These are phyloP conservation scores for Aphodius sticticus DNA, from an alignment of 2,888 invertebrate genomes.

Conservation along the genomic window DNA sequence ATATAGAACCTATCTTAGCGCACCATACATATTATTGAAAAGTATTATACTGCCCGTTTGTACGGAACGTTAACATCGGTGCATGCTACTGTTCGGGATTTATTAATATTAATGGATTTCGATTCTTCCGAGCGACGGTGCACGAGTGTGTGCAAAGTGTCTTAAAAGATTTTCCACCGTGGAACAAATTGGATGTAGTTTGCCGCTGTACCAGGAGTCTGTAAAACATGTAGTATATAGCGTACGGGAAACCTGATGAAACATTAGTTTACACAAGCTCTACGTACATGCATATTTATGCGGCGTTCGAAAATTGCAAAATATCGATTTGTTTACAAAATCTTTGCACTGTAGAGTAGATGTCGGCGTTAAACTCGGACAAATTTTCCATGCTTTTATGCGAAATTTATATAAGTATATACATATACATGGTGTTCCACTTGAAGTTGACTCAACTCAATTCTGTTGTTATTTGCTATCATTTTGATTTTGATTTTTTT, in stretches of 20 bases:
- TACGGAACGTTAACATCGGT: neutral
- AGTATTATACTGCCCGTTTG: neutral
- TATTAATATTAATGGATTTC: constrained; percentile 4
- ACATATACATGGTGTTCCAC: too few relatives aligned
- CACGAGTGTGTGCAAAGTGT: neutral
- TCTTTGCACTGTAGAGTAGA: neutral
- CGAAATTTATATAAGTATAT: too few relatives aligned
- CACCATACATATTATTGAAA: neutral
- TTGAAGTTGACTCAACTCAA: too few relatives aligned
- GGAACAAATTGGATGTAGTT: constrained; percentile 4
- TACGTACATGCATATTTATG: neutral
- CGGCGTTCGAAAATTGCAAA: neutral
- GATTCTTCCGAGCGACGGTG: neutral
- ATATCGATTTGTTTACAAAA: neutral
- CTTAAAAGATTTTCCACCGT: neutral
- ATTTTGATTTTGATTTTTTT: too few relatives aligned
- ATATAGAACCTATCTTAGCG: neutral
- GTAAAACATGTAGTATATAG: neutral
- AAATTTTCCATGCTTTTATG: too few relatives aligned
- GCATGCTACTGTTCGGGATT: neutral
- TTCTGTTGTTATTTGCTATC: too few relatives aligned
- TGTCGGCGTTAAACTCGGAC: neutral
- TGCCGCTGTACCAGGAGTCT: neutral
- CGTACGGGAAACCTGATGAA: neutral
- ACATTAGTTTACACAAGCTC: constrained; percentile 4